Conservation (phyloP, 92 coral and sea anemone genomes). For the Phenganax stokvisi region DNA sequence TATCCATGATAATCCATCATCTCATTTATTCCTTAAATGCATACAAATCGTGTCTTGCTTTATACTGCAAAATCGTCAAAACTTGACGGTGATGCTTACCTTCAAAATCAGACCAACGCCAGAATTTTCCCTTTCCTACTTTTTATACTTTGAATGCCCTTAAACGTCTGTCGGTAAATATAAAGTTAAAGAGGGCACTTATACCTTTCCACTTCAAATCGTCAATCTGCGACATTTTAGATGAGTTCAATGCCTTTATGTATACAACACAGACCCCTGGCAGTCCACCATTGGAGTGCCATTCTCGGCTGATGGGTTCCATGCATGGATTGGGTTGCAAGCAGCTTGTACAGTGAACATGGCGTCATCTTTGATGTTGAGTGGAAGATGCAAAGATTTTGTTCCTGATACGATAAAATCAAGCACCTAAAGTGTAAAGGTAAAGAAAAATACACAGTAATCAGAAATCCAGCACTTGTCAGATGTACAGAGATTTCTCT, state of each 20-base stretch:
- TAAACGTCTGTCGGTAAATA: neutral
- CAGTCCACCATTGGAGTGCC: conserved; percentile 40
- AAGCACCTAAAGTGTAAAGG: neutral
- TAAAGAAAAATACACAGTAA: conserved; percentile 5
- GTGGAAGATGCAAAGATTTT: conserved; percentile 35
- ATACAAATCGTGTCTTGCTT: no score
- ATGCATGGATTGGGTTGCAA: conserved; percentile 34
- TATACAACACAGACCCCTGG: conserved; percentile 31
- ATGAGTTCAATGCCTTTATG: no score
- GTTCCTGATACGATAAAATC: conserved; percentile 28
- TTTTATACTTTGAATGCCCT: conserved; percentile 36
- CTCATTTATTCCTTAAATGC: conserved; percentile 22
- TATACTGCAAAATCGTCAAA: no score
- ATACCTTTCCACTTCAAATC: conserved; percentile 30
- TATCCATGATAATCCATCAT: conserved; percentile 36
- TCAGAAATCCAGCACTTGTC: neutral
- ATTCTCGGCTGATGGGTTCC: conserved; percentile 39
- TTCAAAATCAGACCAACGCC: conserved; percentile 30
- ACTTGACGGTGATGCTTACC: neutral
- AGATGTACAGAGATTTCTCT: neutral
- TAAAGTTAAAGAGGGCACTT: conserved; percentile 5
- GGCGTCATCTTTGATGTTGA: conserved; percentile 39
- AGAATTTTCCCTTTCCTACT: conserved; percentile 41
- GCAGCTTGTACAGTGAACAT: conserved; percentile 38
- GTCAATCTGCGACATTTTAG: no score